Evolutionary conservation across 1,140 invertebrate genomes (phyloP).

Genomic region (Solenopsis fugax): DNA sequence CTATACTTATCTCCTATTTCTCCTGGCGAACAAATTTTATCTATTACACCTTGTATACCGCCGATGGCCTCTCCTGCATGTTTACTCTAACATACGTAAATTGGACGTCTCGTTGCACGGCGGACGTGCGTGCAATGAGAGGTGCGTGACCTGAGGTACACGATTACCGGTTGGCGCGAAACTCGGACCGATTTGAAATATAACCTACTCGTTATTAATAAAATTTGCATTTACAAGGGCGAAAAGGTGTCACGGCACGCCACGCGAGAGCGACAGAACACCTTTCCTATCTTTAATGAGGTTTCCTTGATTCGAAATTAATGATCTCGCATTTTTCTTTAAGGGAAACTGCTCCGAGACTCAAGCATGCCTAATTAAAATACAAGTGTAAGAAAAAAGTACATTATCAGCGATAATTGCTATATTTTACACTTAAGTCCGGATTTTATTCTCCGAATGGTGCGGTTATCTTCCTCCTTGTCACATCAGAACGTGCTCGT

Average conservation of each 20-base stretch:
- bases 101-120: constrained; percentile 32
- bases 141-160: constrained; percentile 75
- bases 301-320: constrained; percentile 64
- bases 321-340: constrained; percentile 25
- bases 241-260: constrained; percentile 79
- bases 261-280: constrained; percentile 58
- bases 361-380: not conserved
- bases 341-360: not conserved
- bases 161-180: constrained; percentile 76
- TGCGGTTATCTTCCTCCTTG: not conserved
- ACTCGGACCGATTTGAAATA: constrained; percentile 80
- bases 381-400: not conserved
- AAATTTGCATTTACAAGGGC: constrained; percentile 84
- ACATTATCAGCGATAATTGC: not conserved
- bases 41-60: too few species aligned
- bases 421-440: not conserved
- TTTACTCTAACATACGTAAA: constrained; percentile 30
- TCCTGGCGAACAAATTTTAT: too few species aligned
- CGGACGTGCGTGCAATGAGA: constrained; percentile 59
- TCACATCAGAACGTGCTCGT: not conserved
- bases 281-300: constrained; percentile 65
- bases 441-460: not conserved
- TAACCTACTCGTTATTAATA: constrained; percentile 82
- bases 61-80: constrained; percentile 4
- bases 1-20: too few species aligned